phyloP scores from a whole-genome alignment of 2,888 invertebrate genomes.

The Stenodema calcarata region DNA sequence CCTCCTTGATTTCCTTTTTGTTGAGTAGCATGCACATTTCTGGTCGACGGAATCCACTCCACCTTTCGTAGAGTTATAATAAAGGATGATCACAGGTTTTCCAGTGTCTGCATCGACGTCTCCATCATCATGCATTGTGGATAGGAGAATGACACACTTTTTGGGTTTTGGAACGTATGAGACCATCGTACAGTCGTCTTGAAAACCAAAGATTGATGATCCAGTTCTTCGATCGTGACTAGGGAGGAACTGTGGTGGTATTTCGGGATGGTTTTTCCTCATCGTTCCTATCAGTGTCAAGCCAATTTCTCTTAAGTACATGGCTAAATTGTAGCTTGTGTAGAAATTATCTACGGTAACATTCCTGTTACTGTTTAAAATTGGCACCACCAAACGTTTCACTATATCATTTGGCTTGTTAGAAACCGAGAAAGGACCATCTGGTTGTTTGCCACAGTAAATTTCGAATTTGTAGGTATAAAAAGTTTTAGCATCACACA shows the following conservation, averaged over 20 bases:
- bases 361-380: background rate
- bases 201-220: background rate
- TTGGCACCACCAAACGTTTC: background rate
- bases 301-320: too few relatives aligned
- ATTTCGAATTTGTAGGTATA: too few relatives aligned
- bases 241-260: background rate
- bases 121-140: constrained; percentile 56
- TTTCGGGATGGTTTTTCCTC: background rate
- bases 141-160: constrained; percentile 56
- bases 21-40: constrained; percentile 51
- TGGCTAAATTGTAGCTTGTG: too few relatives aligned
- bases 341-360: too few relatives aligned
- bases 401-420: too few relatives aligned
- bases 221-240: background rate
- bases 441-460: too few relatives aligned
- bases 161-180: background rate
- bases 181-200: background rate
- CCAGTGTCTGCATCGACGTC: constrained; percentile 55
- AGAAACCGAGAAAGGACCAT: too few relatives aligned
- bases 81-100: constrained; percentile 57
- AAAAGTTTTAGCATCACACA: too few relatives aligned
- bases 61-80: constrained; percentile 58
- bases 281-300: too few relatives aligned
- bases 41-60: constrained; percentile 57
- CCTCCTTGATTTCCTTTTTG: background rate